Base-by-base conservation (phyloP, 2,797 vertebrate genomes). In the Liparis tanakae region DNA sequence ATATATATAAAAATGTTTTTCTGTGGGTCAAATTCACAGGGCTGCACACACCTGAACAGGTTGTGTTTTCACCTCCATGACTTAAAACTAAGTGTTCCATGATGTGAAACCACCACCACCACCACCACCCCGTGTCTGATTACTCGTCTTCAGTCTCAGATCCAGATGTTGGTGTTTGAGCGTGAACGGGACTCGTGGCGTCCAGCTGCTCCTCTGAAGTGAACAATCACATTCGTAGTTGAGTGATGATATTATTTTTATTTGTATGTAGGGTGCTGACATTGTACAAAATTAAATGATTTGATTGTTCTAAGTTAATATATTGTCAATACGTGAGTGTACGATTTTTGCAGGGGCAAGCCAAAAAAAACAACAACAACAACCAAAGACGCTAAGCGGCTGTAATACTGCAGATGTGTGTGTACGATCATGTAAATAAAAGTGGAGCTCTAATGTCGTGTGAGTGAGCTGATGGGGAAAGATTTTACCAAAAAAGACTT, bases 341-440 rank as follows among this genome's bases (percentile, higher is more conserved):
- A 30, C 58, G 36, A 70, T 74, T 72, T 72, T 72, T 65, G n/a
- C 75, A 80, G 51, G 72, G 9, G 15, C 44, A 51, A 72, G 54
- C 46, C 30, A 54, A 63, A 78, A 68, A 46, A 7, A 17, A 30
- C 25, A 30, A 30, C 25, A 30, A 30, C 25, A 46, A 46, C 15
- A 46, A 64, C 77, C 71, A 80, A 85, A 83, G 69, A 88, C 46
- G 61, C 37, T 22, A 50, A 72, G 6, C 13, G 66, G 18, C 43
- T 83, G 62, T 79, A 44, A 72, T n/a, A 46, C 20, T 82, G 67
- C 79, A 65, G 60, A 80, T 74, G 56, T 33, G 3, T 33, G 3
- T 85, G 77, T 80, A 22, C 56, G 34, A 79, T 73, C 68, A 44
- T 88, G 78, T 87, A 79, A 84, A 85, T 86, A 84, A 78, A 84